Evolutionary conservation across 2,888 invertebrate genomes (phyloP).

Genomic region (Zhuqinia jingwanae): DNA sequence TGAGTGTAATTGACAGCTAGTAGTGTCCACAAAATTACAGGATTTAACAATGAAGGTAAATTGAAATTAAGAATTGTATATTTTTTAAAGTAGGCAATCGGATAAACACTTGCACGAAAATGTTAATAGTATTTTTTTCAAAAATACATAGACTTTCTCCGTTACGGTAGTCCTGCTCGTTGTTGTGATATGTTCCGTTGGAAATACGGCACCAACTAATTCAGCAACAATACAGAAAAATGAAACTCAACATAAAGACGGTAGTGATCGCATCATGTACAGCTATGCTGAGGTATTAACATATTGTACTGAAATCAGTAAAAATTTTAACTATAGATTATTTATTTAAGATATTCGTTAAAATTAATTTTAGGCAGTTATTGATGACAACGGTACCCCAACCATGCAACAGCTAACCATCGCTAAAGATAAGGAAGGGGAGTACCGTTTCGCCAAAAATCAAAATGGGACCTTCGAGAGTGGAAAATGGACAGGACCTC

Average conservation of each 20-base stretch:
- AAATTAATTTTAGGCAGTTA: background rate
- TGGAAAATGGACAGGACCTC: background rate
- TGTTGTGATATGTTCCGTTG: no score
- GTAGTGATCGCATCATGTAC: background rate
- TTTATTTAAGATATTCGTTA: background rate
- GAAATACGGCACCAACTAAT: no score
- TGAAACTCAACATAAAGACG: background rate
- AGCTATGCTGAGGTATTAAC: background rate
- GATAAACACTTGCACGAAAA: no score
- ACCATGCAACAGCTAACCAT: background rate
- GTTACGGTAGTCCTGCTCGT: no score
- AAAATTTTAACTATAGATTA: background rate
- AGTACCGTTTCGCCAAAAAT: background rate
- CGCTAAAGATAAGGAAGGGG: background rate
- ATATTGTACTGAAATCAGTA: background rate
- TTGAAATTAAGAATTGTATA: no score
- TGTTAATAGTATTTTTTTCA: no score
- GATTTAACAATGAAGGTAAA: no score
- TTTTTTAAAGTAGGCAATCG: no score
- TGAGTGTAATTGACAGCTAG: no score
- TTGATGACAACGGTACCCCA: background rate
- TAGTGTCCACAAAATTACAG: no score
- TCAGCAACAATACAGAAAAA: no score
- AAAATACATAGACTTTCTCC: no score
- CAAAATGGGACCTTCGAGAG: background rate